A percentile compares a stretch with the other conserved stretches of the same genome.
Evolutionary conservation across 2,113 vertebrate species (phyloP).

Genomic region (Scomber colias): DNA sequence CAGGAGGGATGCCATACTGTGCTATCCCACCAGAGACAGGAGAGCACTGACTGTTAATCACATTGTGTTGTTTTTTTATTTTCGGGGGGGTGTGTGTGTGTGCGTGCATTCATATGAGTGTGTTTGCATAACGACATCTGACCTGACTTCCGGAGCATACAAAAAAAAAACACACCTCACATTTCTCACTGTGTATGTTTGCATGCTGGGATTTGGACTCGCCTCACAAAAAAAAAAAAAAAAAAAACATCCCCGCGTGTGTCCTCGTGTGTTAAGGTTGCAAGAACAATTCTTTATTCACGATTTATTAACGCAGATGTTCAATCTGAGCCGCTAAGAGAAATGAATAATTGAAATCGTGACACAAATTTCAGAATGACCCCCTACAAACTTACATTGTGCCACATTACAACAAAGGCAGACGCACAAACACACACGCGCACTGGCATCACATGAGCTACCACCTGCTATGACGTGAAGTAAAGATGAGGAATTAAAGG

Average conservation of each 20-base stretch:
- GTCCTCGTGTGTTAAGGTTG: not conserved
- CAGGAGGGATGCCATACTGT: conserved; percentile 40
- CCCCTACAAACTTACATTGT: not conserved
- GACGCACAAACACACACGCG: not conserved
- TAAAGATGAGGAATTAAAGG: conserved; percentile 54
- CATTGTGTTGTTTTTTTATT: conserved; percentile 25
- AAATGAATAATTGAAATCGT: not conserved
- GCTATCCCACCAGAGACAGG: conserved; percentile 42
- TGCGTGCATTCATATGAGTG: not conserved
- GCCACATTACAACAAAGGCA: not conserved
- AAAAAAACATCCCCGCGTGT: too few species aligned
- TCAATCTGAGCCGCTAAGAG: not conserved
- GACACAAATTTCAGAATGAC: not conserved
- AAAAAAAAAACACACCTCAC: not conserved
- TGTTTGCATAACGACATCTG: conserved; percentile 2
- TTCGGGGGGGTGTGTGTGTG: conserved; percentile 6
- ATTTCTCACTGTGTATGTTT: conserved; percentile 45
- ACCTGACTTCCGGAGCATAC: conserved; percentile 35
- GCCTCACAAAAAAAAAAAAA: conserved; percentile 1
- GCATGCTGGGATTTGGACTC: conserved; percentile 27
- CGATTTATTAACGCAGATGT: not conserved
- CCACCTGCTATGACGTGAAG: conserved; percentile 36
- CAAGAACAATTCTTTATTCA: not conserved
- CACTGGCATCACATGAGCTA: not conserved
- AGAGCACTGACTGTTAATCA: conserved; percentile 57